Evolutionary conservation across 2,888 invertebrate species (phyloP), one percentile per base, ranked within the genome.

Genomic region (Conchocele bisecta): DNA sequence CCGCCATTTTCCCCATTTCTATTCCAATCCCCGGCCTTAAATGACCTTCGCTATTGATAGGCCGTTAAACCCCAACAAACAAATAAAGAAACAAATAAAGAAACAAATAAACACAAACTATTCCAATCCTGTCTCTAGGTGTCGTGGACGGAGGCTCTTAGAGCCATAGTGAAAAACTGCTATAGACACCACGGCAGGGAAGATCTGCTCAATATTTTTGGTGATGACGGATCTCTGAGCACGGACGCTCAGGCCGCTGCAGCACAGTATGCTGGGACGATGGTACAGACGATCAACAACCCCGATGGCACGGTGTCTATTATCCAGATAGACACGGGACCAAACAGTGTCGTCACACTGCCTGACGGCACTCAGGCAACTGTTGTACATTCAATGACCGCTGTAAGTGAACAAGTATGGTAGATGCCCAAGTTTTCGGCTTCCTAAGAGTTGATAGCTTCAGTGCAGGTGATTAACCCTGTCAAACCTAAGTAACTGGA

Each of bases 161-260:
- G 98, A 53, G 97, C 98, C 92, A 98, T 98, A 85, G 98, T 98
- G 72, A 96, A 97, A 89, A 98, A 98, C 92, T 98, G 98, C 92
- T 98, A 98, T 93, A 98, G 97, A 93, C 98, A 96, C 93, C 98
- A 98, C 92, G 97, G 98, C 0, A 94, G 98, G 82, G 98, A 98
- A 92, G 98, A 98, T 91, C 93, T 98, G 78, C 92, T 98, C 88
- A 98, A 98, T 17, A 97, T 97, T 41, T 98, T 98, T 92, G 95
- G 94, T 58, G 98, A 97, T 9, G 82, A 83, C 7, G 66, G 39
- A 6, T 35, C 70, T 0, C 33, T 37, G 3, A 37, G 46, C 39
- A 33, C 54, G 11, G 42, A 41, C 5, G n/a, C n/a, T n/a, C 64
- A 68, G 22, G 20, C 46, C 0, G 64, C 64, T 17, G 33, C 64